Conservation (phyloP, 2,113 vertebrate species). For the Lutjanus erythropterus region DNA sequence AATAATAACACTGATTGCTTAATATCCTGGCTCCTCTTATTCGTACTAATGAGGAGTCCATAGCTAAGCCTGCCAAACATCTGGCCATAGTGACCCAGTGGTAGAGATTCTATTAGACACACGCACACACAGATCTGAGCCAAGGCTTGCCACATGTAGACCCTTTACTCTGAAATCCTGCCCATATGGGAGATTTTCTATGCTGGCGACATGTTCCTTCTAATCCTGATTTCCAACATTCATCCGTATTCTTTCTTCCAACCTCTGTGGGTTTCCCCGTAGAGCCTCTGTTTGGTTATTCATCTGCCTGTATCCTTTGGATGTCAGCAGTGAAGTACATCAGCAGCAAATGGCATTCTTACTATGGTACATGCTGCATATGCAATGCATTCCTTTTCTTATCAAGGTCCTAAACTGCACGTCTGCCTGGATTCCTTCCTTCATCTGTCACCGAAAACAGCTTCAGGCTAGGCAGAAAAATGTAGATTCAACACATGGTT, state of each 20-base stretch:
- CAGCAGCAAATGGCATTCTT: constrained; percentile 15
- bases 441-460: constrained; percentile 35
- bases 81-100: constrained; percentile 62
- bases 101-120: constrained; percentile 48
- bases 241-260: constrained; percentile 12
- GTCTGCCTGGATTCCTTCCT: constrained; percentile 41
- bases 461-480: neutral
- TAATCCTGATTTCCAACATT: constrained; percentile 56
- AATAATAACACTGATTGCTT: constrained; percentile 2
- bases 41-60: constrained; percentile 31
- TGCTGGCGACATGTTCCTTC: constrained; percentile 47
- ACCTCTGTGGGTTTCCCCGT: constrained; percentile 21
- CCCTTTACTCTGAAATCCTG: constrained; percentile 46
- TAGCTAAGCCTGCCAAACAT: constrained; percentile 62
- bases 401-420: constrained; percentile 27
- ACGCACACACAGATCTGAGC: constrained; percentile 31
- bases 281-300: constrained; percentile 23
- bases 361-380: neutral
- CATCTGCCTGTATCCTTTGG: constrained; percentile 18
- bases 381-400: constrained; percentile 21
- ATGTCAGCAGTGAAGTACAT: neutral
- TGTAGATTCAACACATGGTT: constrained; percentile 15
- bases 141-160: constrained; percentile 33
- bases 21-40: constrained; percentile 17
- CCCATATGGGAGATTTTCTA: constrained; percentile 59